Percentiles rank a stretch among this genome's conserved stretches.
Evolutionary conservation across 2,888 invertebrate species (phyloP).

Genomic region (Volucella bombylans): DNA sequence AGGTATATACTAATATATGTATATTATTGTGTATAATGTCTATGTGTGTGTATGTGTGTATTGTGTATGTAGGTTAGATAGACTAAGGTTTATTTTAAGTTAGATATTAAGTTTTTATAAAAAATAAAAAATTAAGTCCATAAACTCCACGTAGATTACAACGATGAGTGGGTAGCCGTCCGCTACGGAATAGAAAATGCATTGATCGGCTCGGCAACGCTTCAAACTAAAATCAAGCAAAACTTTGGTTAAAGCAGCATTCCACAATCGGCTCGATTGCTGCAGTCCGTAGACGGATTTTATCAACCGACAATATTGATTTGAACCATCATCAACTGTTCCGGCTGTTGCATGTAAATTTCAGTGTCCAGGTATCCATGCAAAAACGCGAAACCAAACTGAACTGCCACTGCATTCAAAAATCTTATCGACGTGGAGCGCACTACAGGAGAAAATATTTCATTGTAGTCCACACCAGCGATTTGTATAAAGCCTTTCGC

Average conservation of each 20-base stretch:
- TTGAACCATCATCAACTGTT: slow-evolving; percentile 51
- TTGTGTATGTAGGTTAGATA: too few species aligned
- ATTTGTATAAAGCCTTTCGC: background rate
- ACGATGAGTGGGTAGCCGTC: slow-evolving; percentile 24
- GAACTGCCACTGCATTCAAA: background rate
- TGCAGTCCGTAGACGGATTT: slow-evolving; percentile 70
- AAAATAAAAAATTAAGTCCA: too few species aligned
- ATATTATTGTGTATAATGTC: too few species aligned
- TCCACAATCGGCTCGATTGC: slow-evolving; percentile 59
- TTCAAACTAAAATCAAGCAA: too few species aligned
- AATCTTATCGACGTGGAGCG: too few species aligned
- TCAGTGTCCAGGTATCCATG: slow-evolving; percentile 46
- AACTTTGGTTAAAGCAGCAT: slow-evolving; percentile 21
- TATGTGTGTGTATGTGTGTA: too few species aligned
- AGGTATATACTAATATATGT: too few species aligned
- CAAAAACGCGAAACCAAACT: slow-evolving; percentile 65
- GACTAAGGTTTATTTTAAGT: too few species aligned
- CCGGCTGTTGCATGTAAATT: slow-evolving; percentile 58
- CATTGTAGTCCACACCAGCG: too few species aligned
- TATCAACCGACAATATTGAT: slow-evolving; percentile 49
- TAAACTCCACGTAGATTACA: slow-evolving; percentile 31
- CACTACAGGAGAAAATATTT: too few species aligned
- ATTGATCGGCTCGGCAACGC: slow-evolving; percentile 32
- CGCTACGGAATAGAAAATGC: slow-evolving; percentile 34
- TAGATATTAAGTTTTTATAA: too few species aligned